A percentile compares a stretch with the other conserved stretches of the same genome.
phyloP scores from a whole-genome alignment of 2,888 invertebrate genomes.

The Dicycla oo region DNA sequence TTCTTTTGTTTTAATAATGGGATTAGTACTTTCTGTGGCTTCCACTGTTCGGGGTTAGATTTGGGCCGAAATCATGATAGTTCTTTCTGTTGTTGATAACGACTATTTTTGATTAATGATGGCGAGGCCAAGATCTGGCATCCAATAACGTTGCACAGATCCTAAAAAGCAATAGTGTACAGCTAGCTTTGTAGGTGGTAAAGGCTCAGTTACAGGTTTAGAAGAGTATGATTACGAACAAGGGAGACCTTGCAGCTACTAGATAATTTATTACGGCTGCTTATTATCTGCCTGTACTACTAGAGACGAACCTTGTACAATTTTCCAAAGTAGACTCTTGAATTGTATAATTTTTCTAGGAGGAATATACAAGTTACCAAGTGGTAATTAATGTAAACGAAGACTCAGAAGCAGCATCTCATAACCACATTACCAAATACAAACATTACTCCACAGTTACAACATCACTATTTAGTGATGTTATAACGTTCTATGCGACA shows the following conservation, averaged over 20 bases:
- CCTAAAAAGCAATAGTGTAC: not conserved
- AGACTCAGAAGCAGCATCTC: not conserved
- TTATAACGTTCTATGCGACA: constrained; percentile 35
- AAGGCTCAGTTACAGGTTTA: not conserved
- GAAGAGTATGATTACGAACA: not conserved
- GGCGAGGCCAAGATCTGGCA: too few species aligned
- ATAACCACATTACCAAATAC: constrained; percentile 42
- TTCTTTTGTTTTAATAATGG: constrained; percentile 17
- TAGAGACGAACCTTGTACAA: too few species aligned
- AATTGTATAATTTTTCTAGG: not conserved
- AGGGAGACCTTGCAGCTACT: too few species aligned
- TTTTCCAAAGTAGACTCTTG: not conserved
- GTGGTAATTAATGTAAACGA: constrained; percentile 13
- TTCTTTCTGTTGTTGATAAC: too few species aligned
- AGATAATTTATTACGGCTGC: too few species aligned
- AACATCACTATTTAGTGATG: constrained; percentile 26
- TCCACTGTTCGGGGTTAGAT: not conserved
- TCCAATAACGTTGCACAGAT: too few species aligned
- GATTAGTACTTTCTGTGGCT: not conserved
- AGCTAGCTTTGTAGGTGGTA: not conserved
- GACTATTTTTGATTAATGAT: too few species aligned
- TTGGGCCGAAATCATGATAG: not conserved
- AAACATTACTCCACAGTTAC: constrained; percentile 36
- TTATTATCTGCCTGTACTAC: too few species aligned
- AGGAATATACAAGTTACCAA: constrained; percentile 2